A percentile compares a stretch with the other conserved stretches of the same genome.
Conservation (phyloP, 2,888 invertebrate species). For the Sycophila texana region DNA sequence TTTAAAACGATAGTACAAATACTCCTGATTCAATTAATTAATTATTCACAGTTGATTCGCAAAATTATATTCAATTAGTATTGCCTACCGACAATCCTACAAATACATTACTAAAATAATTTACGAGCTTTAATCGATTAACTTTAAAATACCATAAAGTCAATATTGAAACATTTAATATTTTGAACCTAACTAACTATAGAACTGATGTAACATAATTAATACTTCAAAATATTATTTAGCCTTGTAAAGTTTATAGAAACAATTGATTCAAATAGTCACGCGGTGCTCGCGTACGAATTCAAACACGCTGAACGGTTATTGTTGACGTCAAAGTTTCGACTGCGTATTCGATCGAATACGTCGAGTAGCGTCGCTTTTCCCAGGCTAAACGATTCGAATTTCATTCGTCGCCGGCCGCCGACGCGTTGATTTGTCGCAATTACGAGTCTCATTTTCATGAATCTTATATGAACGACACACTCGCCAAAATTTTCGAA, state of each 20-base stretch:
- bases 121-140: too few relatives aligned
- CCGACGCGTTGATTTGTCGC: neutral
- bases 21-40: too few relatives aligned
- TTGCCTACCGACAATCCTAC: too few relatives aligned
- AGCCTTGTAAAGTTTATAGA: neutral
- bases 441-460: slow-evolving; percentile 44
- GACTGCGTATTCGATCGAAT: slow-evolving; percentile 5
- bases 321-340: slow-evolving; percentile 36
- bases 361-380: neutral
- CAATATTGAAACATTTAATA: too few relatives aligned
- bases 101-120: too few relatives aligned
- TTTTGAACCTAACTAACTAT: too few relatives aligned
- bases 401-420: slow-evolving; percentile 27
- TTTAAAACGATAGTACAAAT: too few relatives aligned
- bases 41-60: too few relatives aligned
- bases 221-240: too few relatives aligned
- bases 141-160: too few relatives aligned
- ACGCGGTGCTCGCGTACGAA: neutral
- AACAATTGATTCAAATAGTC: neutral
- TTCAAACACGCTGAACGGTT: slow-evolving; percentile 7
- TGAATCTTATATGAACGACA: neutral
- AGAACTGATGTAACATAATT: too few relatives aligned
- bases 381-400: slow-evolving; percentile 17
- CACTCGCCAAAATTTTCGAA: slow-evolving; percentile 14
- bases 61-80: too few relatives aligned